Evolutionary conservation across 2,888 invertebrate genomes (phyloP), one percentile per base, ranked within the genome.

Genomic region (Xiphydria camelus): DNA sequence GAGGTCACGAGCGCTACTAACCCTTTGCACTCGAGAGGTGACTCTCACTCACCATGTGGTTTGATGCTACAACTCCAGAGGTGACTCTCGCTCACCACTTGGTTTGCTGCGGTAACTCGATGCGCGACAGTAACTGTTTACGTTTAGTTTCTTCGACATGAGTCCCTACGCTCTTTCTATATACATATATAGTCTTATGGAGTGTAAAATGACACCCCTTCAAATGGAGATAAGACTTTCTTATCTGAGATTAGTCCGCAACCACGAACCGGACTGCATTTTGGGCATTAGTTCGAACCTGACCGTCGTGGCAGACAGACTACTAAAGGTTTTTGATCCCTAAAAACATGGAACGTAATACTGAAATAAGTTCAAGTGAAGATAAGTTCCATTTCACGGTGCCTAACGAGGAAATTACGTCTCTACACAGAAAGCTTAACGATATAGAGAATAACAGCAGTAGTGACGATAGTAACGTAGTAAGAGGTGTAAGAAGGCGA

Each of bases 201-300:
- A n/a, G n/a, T n/a, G n/a, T n/a, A n/a, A n/a, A n/a, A n/a, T n/a
- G n/a, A n/a, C n/a, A n/a, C n/a, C n/a, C n/a, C n/a, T n/a, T n/a
- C n/a, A n/a, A 22, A 22, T 22, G 22, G 22, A 22, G 22, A 31
- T 44, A 44, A 37, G 37, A 22, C 15, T 44, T 44, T 38, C 44
- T 38, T 44, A 44, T 44, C 23, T 38, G 38, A 38, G 18, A 44
- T 44, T 44, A 36, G 35, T 37, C 2, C 19, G 29, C 17, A 38
- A 38, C 38, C 23, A 44, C 32, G 40, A 32, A 40, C 26, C 37
- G 38, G 38, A 44, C 31, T 31, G 32, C 44, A 44, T 38, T 47
- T 42, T 41, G 38, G 38, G 42, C 17, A 2, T 47, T 15, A 42
- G 42, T 47, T 42, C 38, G 42, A 47, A 47, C 42, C 26, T 37